Evolutionary conservation across 2,888 invertebrate species (phyloP), one percentile per base, ranked within the genome.

Genomic region (Oxystoma pomonae): DNA sequence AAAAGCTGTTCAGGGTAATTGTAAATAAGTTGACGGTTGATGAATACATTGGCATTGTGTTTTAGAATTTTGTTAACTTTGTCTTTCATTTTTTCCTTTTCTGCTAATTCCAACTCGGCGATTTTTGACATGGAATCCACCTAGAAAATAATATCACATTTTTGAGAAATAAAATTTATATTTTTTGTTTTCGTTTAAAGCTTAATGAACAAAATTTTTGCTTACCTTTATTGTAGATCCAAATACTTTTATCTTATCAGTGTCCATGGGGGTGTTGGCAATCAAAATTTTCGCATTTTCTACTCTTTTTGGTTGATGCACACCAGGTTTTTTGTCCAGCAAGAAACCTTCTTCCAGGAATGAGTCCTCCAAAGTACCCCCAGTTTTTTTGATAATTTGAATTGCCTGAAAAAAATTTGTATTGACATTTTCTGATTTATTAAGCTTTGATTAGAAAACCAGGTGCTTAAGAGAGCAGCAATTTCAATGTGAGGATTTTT

Each of bases 231-330:
- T 96, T 69, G 95, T 90, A 53, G 97, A 97, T 55, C 98, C 98
- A 81, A 99, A 99, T 19, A 99, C 90, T 84, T 99, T 98, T 71
- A 99, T 97, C 83, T 99, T 99, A 78, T 99, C 99, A 0, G 98
- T 96, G 82, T 99, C 99, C 99, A 99, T 99, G 0, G 99, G 96
- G 9, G 99, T 99, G 80, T 99, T 99, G 12, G 98, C 98, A 73
- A 99, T 95, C 20, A 99, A 86, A 76, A 99, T 98, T 76, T 89
- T 92, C 1, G 98, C 98, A 76, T 99, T 97, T 76, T 96, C 95
- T 70, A 99, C 84, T 71, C 90, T 86, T 77, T 97, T 95, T 0
- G 99, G 99, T 80, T 99, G 99, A 83, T 98, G 95, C 20, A 99
- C 91, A 67, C 99, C 99, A 20, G 96, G 90, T 83, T 94, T 96